Percentiles rank a stretch among this genome's conserved stretches.
phyloP scores from a whole-genome alignment of 2,113 vertebrate genomes.

The Micronycteris hirsuta region DNA sequence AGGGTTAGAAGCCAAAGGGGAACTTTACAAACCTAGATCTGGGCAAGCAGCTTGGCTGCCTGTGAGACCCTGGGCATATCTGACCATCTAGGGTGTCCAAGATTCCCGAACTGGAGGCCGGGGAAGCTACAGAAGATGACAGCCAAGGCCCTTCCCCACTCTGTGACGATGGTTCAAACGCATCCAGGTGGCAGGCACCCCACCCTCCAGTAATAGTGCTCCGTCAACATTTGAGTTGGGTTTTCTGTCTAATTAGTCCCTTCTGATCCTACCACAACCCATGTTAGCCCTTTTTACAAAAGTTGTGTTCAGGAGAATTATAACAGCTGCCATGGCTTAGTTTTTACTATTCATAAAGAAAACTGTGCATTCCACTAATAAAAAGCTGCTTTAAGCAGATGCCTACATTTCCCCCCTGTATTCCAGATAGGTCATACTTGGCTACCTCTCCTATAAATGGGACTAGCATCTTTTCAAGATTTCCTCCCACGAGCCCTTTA shows the following conservation, averaged over 20 bases:
- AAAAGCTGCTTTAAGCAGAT: neutral
- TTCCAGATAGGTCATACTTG: neutral
- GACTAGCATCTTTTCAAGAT: neutral
- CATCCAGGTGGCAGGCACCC: neutral
- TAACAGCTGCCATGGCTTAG: neutral
- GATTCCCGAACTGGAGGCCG: neutral
- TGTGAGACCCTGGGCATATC: neutral
- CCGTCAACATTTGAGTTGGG: neutral
- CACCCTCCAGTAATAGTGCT: neutral
- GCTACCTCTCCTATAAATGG: neutral
- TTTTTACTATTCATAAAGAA: neutral
- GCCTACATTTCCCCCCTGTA: neutral
- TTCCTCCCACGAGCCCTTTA: slow-evolving; percentile 16
- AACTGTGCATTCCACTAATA: neutral
- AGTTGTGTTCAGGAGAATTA: neutral
- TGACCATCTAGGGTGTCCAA: neutral
- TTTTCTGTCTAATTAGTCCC: neutral
- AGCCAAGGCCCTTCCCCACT: neutral
- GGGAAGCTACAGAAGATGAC: neutral
- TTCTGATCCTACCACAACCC: neutral
- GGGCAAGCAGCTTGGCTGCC: neutral
- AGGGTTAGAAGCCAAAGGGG: neutral
- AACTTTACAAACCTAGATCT: neutral
- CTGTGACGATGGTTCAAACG: neutral
- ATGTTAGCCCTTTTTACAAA: neutral